phyloP scores from a whole-genome alignment of 1,140 invertebrate genomes.

The Nylanderia fulva region DNA sequence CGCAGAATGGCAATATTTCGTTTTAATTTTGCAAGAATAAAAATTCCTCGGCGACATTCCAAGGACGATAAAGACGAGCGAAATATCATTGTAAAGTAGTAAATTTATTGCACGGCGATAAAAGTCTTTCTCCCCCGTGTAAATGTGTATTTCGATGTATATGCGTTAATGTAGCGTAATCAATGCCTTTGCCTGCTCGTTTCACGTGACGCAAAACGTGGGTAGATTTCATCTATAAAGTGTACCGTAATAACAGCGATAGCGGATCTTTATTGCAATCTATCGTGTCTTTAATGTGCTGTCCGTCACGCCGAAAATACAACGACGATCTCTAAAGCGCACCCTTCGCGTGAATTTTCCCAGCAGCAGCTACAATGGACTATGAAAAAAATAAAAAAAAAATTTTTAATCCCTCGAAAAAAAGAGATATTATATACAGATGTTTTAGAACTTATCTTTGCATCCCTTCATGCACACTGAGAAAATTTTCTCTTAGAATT shows the following conservation, averaged over 20 bases:
- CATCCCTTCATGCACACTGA: too few relatives aligned
- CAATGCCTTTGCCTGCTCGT: constrained; percentile 8
- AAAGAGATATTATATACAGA: background rate
- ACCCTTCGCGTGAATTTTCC: background rate
- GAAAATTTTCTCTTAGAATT: too few relatives aligned
- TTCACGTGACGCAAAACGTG: constrained; percentile 30
- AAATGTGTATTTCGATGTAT: constrained; percentile 12
- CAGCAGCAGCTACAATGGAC: background rate
- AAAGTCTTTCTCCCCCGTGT: background rate
- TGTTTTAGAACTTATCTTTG: too few relatives aligned
- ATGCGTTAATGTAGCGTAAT: constrained; percentile 49
- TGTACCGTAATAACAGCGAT: constrained; percentile 43
- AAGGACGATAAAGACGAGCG: background rate
- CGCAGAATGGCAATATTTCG: background rate
- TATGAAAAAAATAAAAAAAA: background rate
- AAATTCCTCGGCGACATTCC: background rate
- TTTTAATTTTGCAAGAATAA: background rate
- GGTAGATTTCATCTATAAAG: constrained; percentile 30
- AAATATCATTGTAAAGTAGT: background rate
- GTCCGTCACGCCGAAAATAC: constrained; percentile 23
- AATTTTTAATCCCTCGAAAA: background rate
- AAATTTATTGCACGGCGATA: constrained; percentile 15
- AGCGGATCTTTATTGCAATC: constrained; percentile 46
- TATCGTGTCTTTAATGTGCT: constrained; percentile 38
- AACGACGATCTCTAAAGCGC: background rate